Evolutionary conservation across 2,888 invertebrate species (phyloP).

Genomic region (Oscheius onirici): DNA sequence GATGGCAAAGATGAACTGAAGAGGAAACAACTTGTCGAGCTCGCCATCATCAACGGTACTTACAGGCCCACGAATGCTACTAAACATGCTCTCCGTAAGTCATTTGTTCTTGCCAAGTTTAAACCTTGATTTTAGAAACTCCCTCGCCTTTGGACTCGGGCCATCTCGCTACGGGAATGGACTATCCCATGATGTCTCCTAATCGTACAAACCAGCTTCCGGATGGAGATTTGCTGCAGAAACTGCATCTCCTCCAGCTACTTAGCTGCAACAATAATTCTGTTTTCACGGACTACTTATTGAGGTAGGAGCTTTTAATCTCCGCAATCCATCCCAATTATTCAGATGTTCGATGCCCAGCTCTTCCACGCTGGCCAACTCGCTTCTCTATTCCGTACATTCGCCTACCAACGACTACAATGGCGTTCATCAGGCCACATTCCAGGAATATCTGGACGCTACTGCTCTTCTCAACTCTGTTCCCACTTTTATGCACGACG

Average conservation of each 20-base stretch:
- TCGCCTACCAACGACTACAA: neutral
- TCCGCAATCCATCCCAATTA: neutral
- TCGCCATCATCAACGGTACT: constrained; percentile 99
- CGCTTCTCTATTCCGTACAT: neutral
- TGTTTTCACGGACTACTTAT: neutral
- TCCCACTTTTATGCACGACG: constrained; percentile 27
- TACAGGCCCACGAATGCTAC: constrained; percentile 78
- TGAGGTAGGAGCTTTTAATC: neutral
- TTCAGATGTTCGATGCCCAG: neutral
- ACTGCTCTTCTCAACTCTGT: constrained; percentile 30
- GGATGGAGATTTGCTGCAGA: constrained; percentile 15
- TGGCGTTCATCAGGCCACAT: constrained; percentile 23
- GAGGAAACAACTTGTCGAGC: constrained; percentile 98
- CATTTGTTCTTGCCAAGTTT: too few species aligned
- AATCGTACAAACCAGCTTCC: neutral
- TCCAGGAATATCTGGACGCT: constrained; percentile 32
- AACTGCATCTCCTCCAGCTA: constrained; percentile 5
- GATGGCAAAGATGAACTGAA: constrained; percentile 99
- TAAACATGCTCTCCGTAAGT: constrained; percentile 21
- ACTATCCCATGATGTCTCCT: neutral
- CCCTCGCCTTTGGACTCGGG: constrained; percentile 3
- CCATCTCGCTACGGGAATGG: constrained; percentile 6
- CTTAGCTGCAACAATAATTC: neutral
- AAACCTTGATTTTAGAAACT: too few species aligned
- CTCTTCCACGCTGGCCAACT: neutral